Conservation (phyloP, 2,797 vertebrate genomes). For the Ptychobarbus kaznakovi region DNA sequence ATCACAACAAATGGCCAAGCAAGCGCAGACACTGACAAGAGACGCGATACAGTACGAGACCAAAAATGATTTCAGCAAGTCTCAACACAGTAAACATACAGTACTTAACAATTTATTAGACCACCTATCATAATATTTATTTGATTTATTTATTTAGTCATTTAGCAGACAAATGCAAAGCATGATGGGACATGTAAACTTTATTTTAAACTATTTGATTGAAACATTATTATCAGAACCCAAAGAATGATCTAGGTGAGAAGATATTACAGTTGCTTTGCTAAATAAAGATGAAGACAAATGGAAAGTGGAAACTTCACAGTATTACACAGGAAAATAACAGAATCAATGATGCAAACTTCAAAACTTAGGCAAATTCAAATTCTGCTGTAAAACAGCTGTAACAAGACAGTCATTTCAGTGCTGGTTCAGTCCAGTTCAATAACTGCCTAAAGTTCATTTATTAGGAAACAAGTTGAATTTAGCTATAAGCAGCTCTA, state of each 20-base stretch:
- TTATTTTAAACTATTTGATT: background rate
- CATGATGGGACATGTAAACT: background rate
- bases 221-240: slow-evolving; percentile 26
- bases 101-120: too few relatives aligned
- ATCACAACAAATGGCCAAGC: too few relatives aligned
- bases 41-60: too few relatives aligned
- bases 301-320: background rate
- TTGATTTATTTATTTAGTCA: too few relatives aligned
- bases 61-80: too few relatives aligned
- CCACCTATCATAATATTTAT: too few relatives aligned
- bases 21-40: too few relatives aligned
- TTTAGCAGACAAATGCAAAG: background rate
- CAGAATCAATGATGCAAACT: background rate
- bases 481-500: background rate
- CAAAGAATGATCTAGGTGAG: slow-evolving; percentile 30
- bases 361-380: background rate
- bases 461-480: background rate
- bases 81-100: too few relatives aligned
- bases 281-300: slow-evolving; percentile 28
- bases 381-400: too few relatives aligned
- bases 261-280: slow-evolving; percentile 30
- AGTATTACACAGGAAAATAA: background rate
- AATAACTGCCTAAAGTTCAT: background rate
- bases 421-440: background rate
- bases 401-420: background rate